Evolutionary conservation across 2,797 vertebrate species (phyloP).

Genomic region (Heteromormyrus szaboi): DNA sequence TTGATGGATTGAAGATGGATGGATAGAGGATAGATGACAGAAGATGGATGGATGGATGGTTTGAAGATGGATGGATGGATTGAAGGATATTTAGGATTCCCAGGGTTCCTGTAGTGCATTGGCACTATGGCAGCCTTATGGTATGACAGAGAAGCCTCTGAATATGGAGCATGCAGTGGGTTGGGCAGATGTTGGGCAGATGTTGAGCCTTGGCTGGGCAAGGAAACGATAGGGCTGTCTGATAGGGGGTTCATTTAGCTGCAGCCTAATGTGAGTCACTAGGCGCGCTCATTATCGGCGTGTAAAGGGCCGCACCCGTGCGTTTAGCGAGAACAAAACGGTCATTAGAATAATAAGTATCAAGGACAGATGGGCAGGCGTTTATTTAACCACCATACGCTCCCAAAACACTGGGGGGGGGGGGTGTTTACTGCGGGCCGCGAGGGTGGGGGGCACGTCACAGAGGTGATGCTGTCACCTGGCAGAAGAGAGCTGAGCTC

Average conservation of each 20-base stretch:
- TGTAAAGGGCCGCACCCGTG: background rate
- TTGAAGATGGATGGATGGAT: background rate
- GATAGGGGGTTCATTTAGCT: slow-evolving; percentile 1
- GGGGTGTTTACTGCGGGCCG: background rate
- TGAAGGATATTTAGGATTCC: background rate
- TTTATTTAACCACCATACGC: slow-evolving; percentile 3
- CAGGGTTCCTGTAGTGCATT: background rate
- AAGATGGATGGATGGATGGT: background rate
- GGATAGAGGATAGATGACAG: no score
- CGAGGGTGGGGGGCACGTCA: background rate
- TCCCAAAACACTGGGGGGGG: background rate
- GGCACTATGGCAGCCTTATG: background rate
- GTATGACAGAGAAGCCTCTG: background rate
- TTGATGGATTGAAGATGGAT: background rate
- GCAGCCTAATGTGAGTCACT: slow-evolving; percentile 19
- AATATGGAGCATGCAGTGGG: background rate
- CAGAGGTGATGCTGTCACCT: background rate
- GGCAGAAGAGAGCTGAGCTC: background rate
- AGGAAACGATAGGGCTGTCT: slow-evolving; percentile 6
- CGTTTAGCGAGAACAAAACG: background rate
- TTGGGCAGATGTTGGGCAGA: background rate
- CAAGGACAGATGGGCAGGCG: background rate
- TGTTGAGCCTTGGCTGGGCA: background rate
- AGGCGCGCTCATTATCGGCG: background rate
- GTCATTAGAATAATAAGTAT: slow-evolving; percentile 9